Conservation (phyloP, 2,113 vertebrate genomes). For the Setophaga petechia region DNA sequence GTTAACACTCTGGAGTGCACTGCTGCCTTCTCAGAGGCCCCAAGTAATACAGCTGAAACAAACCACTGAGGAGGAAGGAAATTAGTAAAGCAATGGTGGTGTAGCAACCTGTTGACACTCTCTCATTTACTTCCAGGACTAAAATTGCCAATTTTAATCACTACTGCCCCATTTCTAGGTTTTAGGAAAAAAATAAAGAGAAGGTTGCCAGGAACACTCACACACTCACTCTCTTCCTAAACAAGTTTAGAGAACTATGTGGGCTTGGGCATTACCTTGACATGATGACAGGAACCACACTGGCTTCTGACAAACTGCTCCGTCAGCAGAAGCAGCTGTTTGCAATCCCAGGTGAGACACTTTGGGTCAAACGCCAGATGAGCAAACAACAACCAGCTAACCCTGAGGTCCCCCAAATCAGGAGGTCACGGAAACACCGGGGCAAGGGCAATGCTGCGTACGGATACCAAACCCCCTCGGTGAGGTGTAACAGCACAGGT, state of each 20-base stretch:
- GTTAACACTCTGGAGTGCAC: neutral
- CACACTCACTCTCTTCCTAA: neutral
- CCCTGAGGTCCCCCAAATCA: neutral
- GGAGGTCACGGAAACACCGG: neutral
- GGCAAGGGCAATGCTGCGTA: rapidly evolving
- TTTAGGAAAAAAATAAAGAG: rapidly evolving
- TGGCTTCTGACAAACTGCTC: neutral
- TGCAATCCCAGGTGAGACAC: neutral
- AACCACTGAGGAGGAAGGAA: conserved; percentile 14
- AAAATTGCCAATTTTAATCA: neutral
- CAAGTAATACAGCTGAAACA: neutral
- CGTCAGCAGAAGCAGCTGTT: neutral
- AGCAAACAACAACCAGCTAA: neutral
- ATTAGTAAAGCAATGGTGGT: neutral
- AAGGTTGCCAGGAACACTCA: neutral
- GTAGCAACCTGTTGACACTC: neutral
- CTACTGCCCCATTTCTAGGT: neutral
- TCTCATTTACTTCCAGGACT: neutral
- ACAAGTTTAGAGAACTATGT: neutral
- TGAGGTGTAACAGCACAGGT: rapidly evolving
- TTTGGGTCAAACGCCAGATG: neutral
- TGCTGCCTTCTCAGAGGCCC: neutral
- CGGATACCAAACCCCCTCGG: rapidly evolving
- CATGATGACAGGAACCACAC: neutral
- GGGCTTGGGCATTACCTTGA: neutral